Conservation (phyloP, 2,113 vertebrate species). For the Carollia perspicillata region DNA sequence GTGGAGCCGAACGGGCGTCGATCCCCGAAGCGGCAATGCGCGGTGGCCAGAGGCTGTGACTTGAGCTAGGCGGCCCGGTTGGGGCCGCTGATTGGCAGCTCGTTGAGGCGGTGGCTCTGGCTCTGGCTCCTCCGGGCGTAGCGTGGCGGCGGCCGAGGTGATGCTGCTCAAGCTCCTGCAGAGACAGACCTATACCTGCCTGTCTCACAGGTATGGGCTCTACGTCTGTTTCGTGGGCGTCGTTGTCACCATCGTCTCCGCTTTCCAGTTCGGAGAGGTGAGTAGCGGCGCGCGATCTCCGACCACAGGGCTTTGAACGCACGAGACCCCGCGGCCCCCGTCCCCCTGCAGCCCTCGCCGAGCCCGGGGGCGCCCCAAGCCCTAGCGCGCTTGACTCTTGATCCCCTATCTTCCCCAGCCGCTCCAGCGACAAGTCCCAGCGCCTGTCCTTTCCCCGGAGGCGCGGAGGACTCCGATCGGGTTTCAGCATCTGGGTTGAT, state of each 20-base stretch:
- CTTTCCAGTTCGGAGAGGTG: conserved; percentile 98
- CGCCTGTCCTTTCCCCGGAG: not conserved
- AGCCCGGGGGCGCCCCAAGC: not conserved
- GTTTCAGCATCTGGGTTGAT: not conserved
- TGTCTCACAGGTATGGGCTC: conserved; percentile 95
- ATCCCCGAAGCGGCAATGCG: conserved; percentile 36
- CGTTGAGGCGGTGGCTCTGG: conserved; percentile 6
- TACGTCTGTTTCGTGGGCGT: conserved; percentile 96
- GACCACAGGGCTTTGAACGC: fast-evolving
- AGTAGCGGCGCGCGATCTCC: conserved; percentile 57
- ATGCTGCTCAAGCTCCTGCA: conserved; percentile 97
- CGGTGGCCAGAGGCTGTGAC: not conserved
- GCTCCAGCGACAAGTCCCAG: not conserved
- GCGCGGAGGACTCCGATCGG: not conserved
- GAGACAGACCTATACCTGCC: conserved; percentile 97
- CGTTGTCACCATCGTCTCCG: conserved; percentile 97
- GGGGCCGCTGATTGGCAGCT: conserved; percentile 36
- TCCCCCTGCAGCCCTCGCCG: not conserved
- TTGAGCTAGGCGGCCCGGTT: not conserved
- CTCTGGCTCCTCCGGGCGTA: not conserved
- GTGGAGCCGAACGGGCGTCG: conserved; percentile 26
- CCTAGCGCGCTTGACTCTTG: not conserved
- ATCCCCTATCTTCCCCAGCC: not conserved
- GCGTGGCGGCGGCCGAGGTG: conserved; percentile 66
- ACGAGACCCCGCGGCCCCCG: not conserved